Evolutionary conservation across 2,888 invertebrate genomes (phyloP), one percentile per base, ranked within the genome.

Genomic region (Pachymerium ferrugineum): DNA sequence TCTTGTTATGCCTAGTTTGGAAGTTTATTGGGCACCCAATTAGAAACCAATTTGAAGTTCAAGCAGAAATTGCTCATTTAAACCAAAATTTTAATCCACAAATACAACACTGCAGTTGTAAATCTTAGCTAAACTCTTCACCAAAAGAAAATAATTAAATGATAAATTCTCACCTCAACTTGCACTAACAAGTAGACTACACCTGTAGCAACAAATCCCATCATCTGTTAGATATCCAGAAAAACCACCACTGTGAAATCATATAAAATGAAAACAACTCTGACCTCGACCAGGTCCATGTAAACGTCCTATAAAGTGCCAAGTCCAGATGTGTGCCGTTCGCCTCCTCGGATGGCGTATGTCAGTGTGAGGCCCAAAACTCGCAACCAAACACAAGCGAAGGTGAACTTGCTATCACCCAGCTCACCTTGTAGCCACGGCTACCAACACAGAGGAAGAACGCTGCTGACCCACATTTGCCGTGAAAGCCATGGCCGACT

Each of bases 361-460:
- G 47, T 54, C 22, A 47, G 47, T 47, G 1, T 16, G 6, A 12
- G 47, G 47, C 19, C 1, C 10, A 54, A 54, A 54, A 54, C 47
- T 54, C 47, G 47, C 47, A 54, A 54, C 16, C 19, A 16, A 14
- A 38, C 1, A 38, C 19, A 16, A 54, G 19, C 47, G 47, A 54
- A 54, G 47, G 47, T 54, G 47, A 54, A 54, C 47, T 19, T 54
- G 47, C 47, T 19, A 22, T 54, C 47, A 54, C 47, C 47, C n/a
- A 22, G 47, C 47, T 54, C 47, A 54, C 47, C 47, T 54, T 54
- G 47, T 54, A 54, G 10, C 47, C 47, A 54, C 22, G 47, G 47
- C 47, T 54, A 54, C 47, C 47, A 54, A 54, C 47, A 54, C 47
- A 10, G 47, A 54, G 47, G 47, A 54, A 54, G 47, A 54, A 54